Conservation (phyloP, 2,888 invertebrate genomes). For the Abrostola triplasia region DNA sequence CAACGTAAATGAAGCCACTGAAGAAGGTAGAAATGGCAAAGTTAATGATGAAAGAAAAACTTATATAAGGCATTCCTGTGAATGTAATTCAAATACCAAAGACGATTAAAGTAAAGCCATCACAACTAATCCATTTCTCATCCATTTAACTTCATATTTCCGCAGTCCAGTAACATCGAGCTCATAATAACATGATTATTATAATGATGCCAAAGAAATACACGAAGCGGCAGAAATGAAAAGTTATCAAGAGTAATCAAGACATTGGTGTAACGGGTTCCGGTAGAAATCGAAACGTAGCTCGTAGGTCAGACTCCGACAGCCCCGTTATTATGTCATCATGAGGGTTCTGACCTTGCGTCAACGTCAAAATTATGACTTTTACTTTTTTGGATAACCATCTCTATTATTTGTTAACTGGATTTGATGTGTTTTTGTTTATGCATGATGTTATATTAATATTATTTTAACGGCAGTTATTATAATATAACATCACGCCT, state of each 20-base stretch:
- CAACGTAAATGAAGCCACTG: no score
- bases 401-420: background rate
- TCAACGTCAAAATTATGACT: slow-evolving; percentile 41
- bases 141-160: slow-evolving; percentile 37
- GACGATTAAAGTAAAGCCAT: background rate
- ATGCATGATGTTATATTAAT: background rate
- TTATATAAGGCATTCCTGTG: background rate
- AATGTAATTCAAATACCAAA: background rate
- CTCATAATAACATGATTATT: slow-evolving; percentile 18
- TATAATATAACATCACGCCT: no score
- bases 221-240: slow-evolving; percentile 47
- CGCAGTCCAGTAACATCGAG: slow-evolving; percentile 24
- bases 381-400: slow-evolving; percentile 48
- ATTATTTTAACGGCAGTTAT: no score
- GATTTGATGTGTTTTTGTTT: background rate
- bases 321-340: slow-evolving; percentile 57
- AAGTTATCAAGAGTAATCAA: slow-evolving; percentile 54
- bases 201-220: slow-evolving; percentile 34
- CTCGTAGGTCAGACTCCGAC: slow-evolving; percentile 69
- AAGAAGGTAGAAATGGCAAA: no score
- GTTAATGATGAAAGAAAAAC: no score
- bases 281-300: slow-evolving; percentile 72
- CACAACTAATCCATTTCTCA: slow-evolving; percentile 1
- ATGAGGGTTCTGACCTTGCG: slow-evolving; percentile 52
- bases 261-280: slow-evolving; percentile 48